Percentiles rank a stretch among this genome's conserved stretches.
Evolutionary conservation across 2,888 invertebrate species (phyloP).

Genomic region (Prosopocoilus inquinatus): DNA sequence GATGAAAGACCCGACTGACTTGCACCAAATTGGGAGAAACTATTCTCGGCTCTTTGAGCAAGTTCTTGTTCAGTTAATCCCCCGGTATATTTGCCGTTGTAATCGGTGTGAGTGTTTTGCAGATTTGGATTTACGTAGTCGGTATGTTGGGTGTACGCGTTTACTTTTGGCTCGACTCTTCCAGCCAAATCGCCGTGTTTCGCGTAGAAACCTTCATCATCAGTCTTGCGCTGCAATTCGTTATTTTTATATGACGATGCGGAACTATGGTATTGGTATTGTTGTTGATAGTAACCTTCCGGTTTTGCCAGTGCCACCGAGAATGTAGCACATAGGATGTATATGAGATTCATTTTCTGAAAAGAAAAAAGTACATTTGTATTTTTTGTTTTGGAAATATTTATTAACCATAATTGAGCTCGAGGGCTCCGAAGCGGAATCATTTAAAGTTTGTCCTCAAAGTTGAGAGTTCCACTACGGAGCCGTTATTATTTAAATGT

Average conservation of each 20-base stretch:
- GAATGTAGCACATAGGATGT: neutral
- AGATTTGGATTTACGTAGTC: conserved; percentile 46
- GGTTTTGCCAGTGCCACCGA: conserved; percentile 32
- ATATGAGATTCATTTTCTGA: conserved; percentile 8
- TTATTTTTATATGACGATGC: conserved; percentile 45
- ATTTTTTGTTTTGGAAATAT: too few species aligned
- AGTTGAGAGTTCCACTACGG: too few species aligned
- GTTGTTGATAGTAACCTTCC: conserved; percentile 45
- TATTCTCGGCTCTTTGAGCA: neutral
- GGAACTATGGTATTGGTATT: conserved; percentile 47
- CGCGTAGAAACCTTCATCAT: conserved; percentile 46
- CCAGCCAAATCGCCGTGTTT: conserved; percentile 48
- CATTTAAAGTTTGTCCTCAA: too few species aligned
- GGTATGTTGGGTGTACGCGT: conserved; percentile 44
- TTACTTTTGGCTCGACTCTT: conserved; percentile 39
- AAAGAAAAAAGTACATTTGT: neutral
- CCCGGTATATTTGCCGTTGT: too few species aligned
- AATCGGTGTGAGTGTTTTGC: neutral
- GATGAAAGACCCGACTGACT: neutral
- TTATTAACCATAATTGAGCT: too few species aligned
- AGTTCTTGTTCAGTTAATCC: neutral
- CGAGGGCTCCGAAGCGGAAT: too few species aligned
- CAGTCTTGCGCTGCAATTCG: conserved; percentile 47
- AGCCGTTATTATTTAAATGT: too few species aligned
- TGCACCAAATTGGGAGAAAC: neutral